Conservation (phyloP, 2,888 invertebrate species). For the Nematopogon swammerdamellus region DNA sequence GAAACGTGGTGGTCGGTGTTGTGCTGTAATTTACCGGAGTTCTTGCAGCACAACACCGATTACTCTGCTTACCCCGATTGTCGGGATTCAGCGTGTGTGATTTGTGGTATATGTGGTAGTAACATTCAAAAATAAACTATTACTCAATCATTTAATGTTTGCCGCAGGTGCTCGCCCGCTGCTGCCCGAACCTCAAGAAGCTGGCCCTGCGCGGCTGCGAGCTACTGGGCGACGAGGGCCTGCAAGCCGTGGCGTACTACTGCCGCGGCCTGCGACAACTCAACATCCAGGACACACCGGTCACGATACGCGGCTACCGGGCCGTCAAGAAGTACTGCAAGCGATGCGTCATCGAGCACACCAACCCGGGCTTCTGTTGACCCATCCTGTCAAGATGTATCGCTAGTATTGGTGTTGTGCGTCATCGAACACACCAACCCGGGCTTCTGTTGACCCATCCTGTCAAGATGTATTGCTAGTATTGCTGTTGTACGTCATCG, state of each 20-base stretch:
- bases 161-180: constrained; percentile 80
- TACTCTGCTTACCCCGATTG: no score
- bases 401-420: no score
- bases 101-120: no score
- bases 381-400: no score
- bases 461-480: no score
- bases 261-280: constrained; percentile 87
- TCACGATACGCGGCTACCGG: constrained; percentile 84
- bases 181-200: constrained; percentile 88
- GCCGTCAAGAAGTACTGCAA: constrained; percentile 92
- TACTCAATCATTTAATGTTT: no score
- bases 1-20: no score
- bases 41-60: no score
- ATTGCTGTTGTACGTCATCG: no score
- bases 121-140: no score
- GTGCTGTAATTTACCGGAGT: no score
- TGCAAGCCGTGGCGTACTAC: constrained; percentile 83
- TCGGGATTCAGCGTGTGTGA: no score
- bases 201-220: constrained; percentile 89
- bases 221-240: constrained; percentile 82
- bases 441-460: constrained; percentile 54
- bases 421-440: constrained; percentile 36
- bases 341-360: constrained; percentile 90
- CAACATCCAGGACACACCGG: constrained; percentile 91
- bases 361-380: constrained; percentile 90